Conservation (phyloP, 2,113 vertebrate species). For the Chionomys nivalis region DNA sequence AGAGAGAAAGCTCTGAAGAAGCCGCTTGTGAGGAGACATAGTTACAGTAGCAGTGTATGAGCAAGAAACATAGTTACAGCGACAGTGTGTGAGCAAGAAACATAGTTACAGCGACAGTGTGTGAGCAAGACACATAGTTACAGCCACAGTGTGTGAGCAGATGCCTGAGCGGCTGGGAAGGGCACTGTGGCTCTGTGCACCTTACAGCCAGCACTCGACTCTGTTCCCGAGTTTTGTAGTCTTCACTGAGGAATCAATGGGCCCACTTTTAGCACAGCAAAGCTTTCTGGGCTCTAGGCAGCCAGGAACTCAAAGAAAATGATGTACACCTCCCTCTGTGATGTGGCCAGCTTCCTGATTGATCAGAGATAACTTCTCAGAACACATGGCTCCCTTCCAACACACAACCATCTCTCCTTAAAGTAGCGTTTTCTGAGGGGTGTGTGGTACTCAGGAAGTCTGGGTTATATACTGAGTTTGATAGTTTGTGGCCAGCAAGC, state of each 20-base stretch:
- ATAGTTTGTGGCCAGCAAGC: neutral
- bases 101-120: neutral
- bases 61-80: too few relatives aligned
- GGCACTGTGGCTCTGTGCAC: neutral
- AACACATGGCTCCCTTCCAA: neutral
- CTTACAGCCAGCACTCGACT: rapidly evolving
- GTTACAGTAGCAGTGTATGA: too few relatives aligned
- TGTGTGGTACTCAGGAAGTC: neutral
- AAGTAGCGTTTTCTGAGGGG: neutral
- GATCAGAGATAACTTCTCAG: neutral
- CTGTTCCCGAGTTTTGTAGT: neutral
- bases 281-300: neutral
- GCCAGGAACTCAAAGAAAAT: neutral
- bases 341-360: neutral
- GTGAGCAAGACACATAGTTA: too few relatives aligned
- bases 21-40: rapidly evolving
- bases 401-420: neutral
- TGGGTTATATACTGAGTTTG: neutral
- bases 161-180: neutral
- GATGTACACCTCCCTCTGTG: neutral
- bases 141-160: neutral
- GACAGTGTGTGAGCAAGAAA: neutral
- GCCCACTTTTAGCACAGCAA: neutral
- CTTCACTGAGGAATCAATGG: neutral
- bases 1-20: neutral